Percentiles rank a stretch among this genome's conserved stretches.
Conservation (phyloP, 2,113 vertebrate genomes). For the Pionites leucogaster region DNA sequence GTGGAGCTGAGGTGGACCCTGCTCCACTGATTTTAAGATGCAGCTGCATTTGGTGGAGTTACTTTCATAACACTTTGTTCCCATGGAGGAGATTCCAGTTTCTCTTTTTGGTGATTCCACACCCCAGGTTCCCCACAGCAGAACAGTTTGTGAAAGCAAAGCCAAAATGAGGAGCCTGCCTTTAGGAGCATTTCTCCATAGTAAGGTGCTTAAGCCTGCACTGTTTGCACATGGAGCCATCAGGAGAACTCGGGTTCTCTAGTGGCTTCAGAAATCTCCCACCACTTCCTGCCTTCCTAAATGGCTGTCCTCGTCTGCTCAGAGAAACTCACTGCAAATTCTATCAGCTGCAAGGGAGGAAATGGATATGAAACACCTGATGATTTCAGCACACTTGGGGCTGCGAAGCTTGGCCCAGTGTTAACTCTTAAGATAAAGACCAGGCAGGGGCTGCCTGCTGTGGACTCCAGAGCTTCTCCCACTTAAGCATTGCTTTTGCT, state of each 20-base stretch:
- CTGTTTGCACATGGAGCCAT: neutral
- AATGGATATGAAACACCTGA: slow-evolving; percentile 38
- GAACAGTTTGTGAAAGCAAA: neutral
- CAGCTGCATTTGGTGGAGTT: neutral
- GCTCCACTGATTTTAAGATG: neutral
- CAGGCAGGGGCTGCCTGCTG: neutral
- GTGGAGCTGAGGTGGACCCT: neutral
- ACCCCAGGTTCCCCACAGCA: accelerated
- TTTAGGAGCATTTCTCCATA: neutral
- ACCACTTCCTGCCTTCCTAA: neutral
- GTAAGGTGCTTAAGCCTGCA: neutral
- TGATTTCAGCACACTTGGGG: slow-evolving; percentile 2
- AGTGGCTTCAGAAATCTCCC: neutral
- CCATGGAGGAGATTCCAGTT: neutral
- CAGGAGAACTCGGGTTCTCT: neutral
- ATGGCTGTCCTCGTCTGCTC: neutral
- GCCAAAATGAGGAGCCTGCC: neutral
- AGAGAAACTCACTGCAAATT: neutral
- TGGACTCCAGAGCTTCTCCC: neutral
- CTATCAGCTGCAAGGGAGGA: neutral
- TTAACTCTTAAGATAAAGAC: neutral
- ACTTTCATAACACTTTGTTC: neutral
- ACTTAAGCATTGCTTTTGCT: neutral
- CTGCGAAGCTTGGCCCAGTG: neutral
- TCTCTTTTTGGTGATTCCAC: neutral